A percentile compares a stretch with the other conserved stretches of the same genome.
Evolutionary conservation across 2,888 invertebrate genomes (phyloP).

Genomic region (Autographa gamma): DNA sequence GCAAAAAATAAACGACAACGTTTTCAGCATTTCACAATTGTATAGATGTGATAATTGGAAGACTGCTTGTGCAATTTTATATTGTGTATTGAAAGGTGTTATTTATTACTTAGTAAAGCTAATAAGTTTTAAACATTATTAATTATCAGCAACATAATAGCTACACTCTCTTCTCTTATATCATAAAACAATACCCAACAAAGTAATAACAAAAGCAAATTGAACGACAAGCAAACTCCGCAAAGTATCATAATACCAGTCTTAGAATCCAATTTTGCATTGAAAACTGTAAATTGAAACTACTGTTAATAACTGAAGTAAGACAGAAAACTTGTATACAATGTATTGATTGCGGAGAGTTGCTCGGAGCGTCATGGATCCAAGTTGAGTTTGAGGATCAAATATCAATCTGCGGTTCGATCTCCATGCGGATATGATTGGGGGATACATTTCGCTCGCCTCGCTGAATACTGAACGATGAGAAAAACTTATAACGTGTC

Average conservation of each 20-base stretch:
- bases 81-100: too few species aligned
- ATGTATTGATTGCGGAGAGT: conserved; percentile 45
- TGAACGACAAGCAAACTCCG: conserved; percentile 6
- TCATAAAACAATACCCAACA: not conserved
- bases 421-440: conserved; percentile 70
- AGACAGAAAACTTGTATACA: conserved; percentile 45
- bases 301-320: conserved; percentile 44
- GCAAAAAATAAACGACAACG: too few species aligned
- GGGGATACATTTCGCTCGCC: conserved; percentile 58
- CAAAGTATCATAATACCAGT: conserved; percentile 20
- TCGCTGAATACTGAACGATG: conserved; percentile 60
- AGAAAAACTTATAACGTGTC: conserved; percentile 65
- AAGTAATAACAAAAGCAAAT: not conserved
- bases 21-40: not conserved
- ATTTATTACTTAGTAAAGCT: not conserved
- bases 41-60: not conserved
- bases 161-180: not conserved
- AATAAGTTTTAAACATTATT: not conserved
- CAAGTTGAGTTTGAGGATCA: conserved; percentile 77
- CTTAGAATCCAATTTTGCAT: conserved; percentile 26
- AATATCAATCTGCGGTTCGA: conserved; percentile 84
- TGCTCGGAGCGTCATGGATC: conserved; percentile 43
- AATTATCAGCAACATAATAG: not conserved
- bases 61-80: too few species aligned
- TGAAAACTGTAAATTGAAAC: conserved; percentile 41